Percentiles rank a stretch among this genome's conserved stretches.
Evolutionary conservation across 2,113 vertebrate species (phyloP).

Genomic region (Podocnemis expansa): DNA sequence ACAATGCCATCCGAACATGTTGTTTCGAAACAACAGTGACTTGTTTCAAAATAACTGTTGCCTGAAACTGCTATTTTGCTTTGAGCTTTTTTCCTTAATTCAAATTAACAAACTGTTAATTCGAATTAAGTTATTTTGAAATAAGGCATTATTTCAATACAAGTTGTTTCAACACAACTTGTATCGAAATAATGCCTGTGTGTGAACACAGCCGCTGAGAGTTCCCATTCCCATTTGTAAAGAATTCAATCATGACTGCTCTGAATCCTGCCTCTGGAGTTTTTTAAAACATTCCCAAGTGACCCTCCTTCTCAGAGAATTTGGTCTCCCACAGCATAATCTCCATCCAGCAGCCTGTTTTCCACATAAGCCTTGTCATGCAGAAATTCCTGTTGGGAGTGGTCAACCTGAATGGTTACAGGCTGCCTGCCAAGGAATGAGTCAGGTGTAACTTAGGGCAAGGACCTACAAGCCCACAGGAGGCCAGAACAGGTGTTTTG

Average conservation of each 20-base stretch:
- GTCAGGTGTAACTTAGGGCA: neutral
- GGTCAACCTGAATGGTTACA: neutral
- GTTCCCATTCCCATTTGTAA: conserved; percentile 13
- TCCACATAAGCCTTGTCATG: neutral
- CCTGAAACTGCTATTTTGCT: no score
- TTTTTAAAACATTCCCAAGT: fast-evolving
- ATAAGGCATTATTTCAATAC: no score
- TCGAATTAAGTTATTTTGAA: no score
- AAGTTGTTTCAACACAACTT: no score
- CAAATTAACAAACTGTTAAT: no score
- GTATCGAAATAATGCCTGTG: no score
- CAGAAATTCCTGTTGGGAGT: conserved; percentile 25
- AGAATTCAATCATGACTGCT: fast-evolving
- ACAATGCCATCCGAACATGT: no score
- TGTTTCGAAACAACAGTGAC: no score
- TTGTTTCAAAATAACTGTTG: no score
- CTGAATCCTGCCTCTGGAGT: neutral
- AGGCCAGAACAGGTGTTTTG: conserved; percentile 29
- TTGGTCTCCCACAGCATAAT: neutral
- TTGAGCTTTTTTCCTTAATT: no score
- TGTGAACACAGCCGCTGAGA: no score
- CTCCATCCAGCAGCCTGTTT: neutral
- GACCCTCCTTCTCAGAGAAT: neutral
- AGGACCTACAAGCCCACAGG: conserved; percentile 5
- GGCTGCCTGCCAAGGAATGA: neutral